These are phyloP conservation scores for Digitonthophagus gazella DNA, from an alignment of 2,888 invertebrate genomes.

Conservation along the genomic window DNA sequence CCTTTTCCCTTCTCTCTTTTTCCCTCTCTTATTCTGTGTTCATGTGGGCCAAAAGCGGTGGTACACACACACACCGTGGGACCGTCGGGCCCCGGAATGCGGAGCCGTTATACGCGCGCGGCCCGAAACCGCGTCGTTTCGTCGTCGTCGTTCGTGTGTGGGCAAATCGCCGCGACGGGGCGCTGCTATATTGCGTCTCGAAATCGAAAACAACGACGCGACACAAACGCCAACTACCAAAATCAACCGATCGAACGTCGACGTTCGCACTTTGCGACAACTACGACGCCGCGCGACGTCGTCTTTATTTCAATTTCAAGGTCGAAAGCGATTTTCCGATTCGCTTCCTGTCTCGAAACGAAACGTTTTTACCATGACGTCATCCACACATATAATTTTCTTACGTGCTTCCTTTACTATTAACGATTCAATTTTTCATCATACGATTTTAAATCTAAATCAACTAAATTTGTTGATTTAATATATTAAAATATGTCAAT, in stretches of 20 bases:
- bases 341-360: neutral
- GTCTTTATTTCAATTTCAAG: neutral
- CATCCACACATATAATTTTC: neutral
- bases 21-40: too few species aligned
- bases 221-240: neutral
- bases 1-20: neutral
- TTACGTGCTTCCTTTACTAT: too few species aligned
- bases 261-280: neutral
- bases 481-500: too few species aligned
- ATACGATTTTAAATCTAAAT: too few species aligned
- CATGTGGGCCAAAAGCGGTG: neutral
- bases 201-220: neutral
- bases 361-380: neutral
- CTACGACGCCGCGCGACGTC: neutral
- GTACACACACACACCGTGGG: slow-evolving; percentile 26
- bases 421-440: too few species aligned
- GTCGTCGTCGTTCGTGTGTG: slow-evolving; percentile 7
- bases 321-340: neutral
- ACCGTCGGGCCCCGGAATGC: slow-evolving; percentile 26
- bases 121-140: slow-evolving; percentile 1
- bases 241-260: too few species aligned
- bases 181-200: neutral
- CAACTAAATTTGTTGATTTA: too few species aligned
- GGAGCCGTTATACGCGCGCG: slow-evolving; percentile 25
- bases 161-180: neutral